A percentile compares a stretch with the other conserved stretches of the same genome.
phyloP scores from a whole-genome alignment of 64 coral and sea anemone genomes.

The Porites lutea region DNA sequence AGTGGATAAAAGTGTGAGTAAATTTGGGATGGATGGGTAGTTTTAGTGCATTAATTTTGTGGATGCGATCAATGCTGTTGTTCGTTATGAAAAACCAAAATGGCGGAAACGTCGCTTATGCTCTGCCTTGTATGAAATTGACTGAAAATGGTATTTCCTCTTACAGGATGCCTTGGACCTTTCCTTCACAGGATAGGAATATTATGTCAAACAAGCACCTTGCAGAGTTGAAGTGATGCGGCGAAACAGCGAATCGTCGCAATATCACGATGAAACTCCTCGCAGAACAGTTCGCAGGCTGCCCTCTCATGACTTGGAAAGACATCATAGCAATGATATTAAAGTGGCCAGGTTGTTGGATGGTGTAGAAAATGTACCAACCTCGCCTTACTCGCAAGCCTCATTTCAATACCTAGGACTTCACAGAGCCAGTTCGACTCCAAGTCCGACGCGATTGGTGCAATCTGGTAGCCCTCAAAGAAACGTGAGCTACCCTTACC shows the following conservation, averaged over 20 bases:
- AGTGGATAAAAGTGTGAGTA: slow-evolving; percentile 74
- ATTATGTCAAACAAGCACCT: slow-evolving; percentile 47
- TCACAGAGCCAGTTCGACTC: slow-evolving; percentile 41
- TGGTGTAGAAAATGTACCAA: slow-evolving; percentile 82
- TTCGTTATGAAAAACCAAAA: slow-evolving; percentile 73
- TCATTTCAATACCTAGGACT: slow-evolving; percentile 72
- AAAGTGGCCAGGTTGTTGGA: slow-evolving; percentile 76
- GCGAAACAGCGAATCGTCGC: slow-evolving; percentile 94
- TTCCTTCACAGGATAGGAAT: slow-evolving; percentile 7
- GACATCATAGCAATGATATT: slow-evolving; percentile 82
- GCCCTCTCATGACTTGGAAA: slow-evolving; percentile 88
- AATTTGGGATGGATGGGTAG: slow-evolving; percentile 65
- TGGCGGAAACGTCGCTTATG: slow-evolving; percentile 97
- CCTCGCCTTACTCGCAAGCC: slow-evolving; percentile 83
- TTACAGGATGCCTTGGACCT: slow-evolving; percentile 23
- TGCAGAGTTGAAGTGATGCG: slow-evolving; percentile 79
- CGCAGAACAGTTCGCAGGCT: slow-evolving; percentile 92
- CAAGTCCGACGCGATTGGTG: slow-evolving; percentile 55
- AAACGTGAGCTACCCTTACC: slow-evolving; percentile 47
- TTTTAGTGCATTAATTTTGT: slow-evolving; percentile 56
- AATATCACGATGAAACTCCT: slow-evolving; percentile 98
- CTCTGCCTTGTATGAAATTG: slow-evolving; percentile 68
- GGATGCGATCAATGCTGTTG: slow-evolving; percentile 60
- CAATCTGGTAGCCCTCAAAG: slow-evolving; percentile 86
- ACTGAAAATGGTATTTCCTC: slow-evolving; percentile 34